These are phyloP conservation scores for Neelides sp. DNA, from an alignment of 1,140 invertebrate genomes.

Conservation along the genomic window DNA sequence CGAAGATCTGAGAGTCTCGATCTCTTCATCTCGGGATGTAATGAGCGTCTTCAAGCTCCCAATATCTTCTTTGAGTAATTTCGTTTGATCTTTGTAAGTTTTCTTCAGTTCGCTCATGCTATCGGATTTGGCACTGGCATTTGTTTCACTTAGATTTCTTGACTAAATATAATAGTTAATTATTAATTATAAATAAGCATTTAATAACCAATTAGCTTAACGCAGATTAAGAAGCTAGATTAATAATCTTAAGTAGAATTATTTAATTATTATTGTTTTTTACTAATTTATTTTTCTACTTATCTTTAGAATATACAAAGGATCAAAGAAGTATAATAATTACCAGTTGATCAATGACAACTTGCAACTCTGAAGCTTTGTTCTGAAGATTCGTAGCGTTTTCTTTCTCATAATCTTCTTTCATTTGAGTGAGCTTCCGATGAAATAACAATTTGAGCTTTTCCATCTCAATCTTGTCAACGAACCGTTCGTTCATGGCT, in stretches of 20 bases:
- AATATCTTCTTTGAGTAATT: constrained; percentile 6
- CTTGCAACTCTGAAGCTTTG: constrained; percentile 1
- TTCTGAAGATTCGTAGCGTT: background rate
- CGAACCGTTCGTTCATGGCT: constrained; percentile 11
- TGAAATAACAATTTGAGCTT: constrained; percentile 8
- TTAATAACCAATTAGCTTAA: too few relatives aligned
- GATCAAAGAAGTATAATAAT: background rate
- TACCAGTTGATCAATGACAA: background rate
- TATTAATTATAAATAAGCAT: too few relatives aligned
- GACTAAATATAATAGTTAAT: too few relatives aligned
- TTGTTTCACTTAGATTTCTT: too few relatives aligned
- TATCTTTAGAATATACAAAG: background rate
- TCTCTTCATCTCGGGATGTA: constrained; percentile 7
- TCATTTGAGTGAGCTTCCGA: background rate
- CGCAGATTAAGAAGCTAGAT: too few relatives aligned
- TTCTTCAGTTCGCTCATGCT: background rate
- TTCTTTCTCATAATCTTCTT: constrained; percentile 10
- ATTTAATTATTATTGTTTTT: too few relatives aligned
- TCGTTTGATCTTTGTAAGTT: constrained; percentile 8
- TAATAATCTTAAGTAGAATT: too few relatives aligned
- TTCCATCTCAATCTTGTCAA: constrained; percentile 12
- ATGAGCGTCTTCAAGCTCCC: background rate
- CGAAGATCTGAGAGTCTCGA: constrained; percentile 1
- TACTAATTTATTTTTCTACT: too few relatives aligned
- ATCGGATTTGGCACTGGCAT: constrained; percentile 6